These are phyloP conservation scores for Drosophila bunnanda DNA, from an alignment of 2,888 invertebrate genomes.

Conservation along the genomic window DNA sequence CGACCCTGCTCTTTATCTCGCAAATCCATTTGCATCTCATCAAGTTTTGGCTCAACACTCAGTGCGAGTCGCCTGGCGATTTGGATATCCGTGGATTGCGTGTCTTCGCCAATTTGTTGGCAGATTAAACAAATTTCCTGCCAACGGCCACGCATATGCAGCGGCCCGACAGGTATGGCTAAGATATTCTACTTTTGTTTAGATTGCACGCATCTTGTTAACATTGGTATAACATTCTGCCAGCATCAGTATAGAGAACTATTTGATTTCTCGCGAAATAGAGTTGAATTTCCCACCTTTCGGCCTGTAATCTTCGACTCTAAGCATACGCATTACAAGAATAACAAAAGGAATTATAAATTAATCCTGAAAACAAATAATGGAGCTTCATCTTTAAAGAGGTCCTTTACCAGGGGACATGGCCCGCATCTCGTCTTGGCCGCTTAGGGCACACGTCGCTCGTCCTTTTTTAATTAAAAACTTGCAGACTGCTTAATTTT, in stretches of 20 bases:
- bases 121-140: conserved; percentile 81
- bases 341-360: conserved; percentile 12
- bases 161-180: conserved; percentile 19
- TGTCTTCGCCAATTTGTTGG: conserved; percentile 78
- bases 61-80: conserved; percentile 11
- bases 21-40: conserved; percentile 81
- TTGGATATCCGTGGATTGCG: conserved; percentile 59
- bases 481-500: conserved; percentile 81
- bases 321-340: neutral
- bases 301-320: neutral
- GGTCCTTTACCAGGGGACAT: conserved; percentile 14
- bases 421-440: conserved; percentile 54
- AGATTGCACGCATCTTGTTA: conserved; percentile 20
- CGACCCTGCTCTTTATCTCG: conserved; percentile 64
- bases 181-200: conserved; percentile 9
- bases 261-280: neutral
- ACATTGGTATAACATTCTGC: conserved; percentile 5
- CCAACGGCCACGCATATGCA: conserved; percentile 68
- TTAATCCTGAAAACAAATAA: conserved; percentile 19
- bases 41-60: conserved; percentile 66
- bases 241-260: conserved; percentile 10
- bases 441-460: conserved; percentile 68
- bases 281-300: neutral
- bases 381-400: conserved; percentile 28
- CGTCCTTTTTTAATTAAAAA: conserved; percentile 80